phyloP scores from a whole-genome alignment of 2,113 vertebrate genomes.

The Tragelaphus strepsiceros region DNA sequence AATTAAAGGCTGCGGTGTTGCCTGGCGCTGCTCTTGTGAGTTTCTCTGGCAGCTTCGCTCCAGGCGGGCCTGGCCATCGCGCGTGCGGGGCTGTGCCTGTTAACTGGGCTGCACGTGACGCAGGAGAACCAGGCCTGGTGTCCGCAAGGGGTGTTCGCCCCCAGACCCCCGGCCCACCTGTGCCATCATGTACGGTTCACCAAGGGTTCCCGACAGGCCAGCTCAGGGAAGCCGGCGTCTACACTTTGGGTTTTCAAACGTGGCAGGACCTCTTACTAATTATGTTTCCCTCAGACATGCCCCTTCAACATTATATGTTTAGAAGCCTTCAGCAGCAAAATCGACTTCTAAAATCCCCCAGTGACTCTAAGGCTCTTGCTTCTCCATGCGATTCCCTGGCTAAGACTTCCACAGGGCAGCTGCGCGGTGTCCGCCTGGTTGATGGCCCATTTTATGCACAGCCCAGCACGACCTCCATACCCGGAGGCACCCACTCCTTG shows the following conservation, averaged over 20 bases:
- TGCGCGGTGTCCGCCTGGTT: accelerated
- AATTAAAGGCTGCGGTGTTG: slow-evolving; percentile 67
- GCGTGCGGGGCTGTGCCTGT: slow-evolving; percentile 42
- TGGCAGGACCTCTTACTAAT: accelerated
- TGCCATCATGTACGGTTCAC: not conserved
- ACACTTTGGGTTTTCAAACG: accelerated
- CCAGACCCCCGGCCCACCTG: slow-evolving; percentile 38
- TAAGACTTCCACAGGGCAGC: accelerated
- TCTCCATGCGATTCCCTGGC: accelerated
- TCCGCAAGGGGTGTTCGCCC: slow-evolving; percentile 25
- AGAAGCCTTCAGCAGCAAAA: not conserved
- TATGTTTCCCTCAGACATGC: not conserved
- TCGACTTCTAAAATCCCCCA: not conserved
- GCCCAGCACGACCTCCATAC: accelerated
- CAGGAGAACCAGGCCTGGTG: slow-evolving; percentile 57
- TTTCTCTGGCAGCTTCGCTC: slow-evolving; percentile 64
- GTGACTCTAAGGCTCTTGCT: too few species aligned
- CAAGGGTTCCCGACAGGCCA: accelerated
- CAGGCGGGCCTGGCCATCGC: slow-evolving; percentile 11
- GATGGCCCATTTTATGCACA: accelerated
- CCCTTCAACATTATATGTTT: accelerated
- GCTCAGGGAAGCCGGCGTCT: not conserved
- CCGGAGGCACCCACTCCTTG: accelerated
- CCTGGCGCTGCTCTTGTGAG: slow-evolving; percentile 62
- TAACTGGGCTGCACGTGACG: slow-evolving; percentile 57